A percentile compares a stretch with the other conserved stretches of the same genome.
Conservation (phyloP, 2,888 invertebrate species). For the Athalia circularis region DNA sequence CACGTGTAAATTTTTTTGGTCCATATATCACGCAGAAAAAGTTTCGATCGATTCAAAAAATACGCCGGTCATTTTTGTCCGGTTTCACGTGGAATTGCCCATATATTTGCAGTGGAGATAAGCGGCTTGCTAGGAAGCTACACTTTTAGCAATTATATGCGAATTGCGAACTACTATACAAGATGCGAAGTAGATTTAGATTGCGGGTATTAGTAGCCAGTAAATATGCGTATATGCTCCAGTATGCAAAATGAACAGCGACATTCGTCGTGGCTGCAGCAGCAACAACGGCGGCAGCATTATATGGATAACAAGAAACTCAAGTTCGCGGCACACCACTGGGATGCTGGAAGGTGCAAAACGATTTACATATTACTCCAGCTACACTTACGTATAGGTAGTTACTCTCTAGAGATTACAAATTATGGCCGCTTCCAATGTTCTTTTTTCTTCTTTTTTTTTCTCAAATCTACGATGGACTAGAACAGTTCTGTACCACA, state of each 20-base stretch:
- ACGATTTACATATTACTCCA: conserved; percentile 40
- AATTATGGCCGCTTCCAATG: neutral
- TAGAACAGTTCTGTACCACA: neutral
- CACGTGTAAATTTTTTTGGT: too few species aligned
- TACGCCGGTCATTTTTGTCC: too few species aligned
- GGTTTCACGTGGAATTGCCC: too few species aligned
- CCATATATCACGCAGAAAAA: too few species aligned
- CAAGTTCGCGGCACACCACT: conserved; percentile 16
- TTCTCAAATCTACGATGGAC: neutral
- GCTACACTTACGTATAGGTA: conserved; percentile 5
- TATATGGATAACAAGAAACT: conserved; percentile 34
- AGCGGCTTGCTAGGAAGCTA: too few species aligned
- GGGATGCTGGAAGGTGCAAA: conserved; percentile 8
- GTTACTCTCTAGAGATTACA: conserved; percentile 12
- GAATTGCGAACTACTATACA: too few species aligned
- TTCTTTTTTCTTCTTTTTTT: neutral
- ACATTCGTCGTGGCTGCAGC: neutral
- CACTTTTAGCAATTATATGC: too few species aligned
- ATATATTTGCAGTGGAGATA: too few species aligned
- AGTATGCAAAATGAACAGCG: neutral
- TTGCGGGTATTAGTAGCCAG: conserved; percentile 15
- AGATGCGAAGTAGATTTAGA: conserved; percentile 30
- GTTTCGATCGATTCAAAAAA: too few species aligned
- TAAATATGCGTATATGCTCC: neutral
- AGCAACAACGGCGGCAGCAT: neutral